Conservation (phyloP, 64 coral and sea anemone genomes). For the Platygyra sinensis region DNA sequence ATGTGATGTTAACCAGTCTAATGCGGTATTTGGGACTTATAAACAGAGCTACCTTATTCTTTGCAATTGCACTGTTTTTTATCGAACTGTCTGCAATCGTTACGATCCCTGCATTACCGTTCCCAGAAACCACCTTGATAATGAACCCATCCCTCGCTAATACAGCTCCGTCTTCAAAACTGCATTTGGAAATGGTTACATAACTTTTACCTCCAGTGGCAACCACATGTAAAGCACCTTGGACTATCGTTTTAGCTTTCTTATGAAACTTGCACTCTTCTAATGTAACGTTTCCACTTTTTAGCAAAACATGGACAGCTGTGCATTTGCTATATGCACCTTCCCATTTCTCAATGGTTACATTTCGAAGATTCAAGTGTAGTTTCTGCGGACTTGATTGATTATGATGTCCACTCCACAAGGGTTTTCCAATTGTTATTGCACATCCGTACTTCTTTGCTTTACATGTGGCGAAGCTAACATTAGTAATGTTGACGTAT, state of each 20-base stretch:
- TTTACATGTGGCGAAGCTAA: neutral
- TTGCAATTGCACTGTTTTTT: neutral
- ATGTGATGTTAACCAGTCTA: neutral
- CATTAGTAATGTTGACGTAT: neutral
- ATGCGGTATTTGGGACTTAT: conserved; percentile 34
- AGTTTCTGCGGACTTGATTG: neutral
- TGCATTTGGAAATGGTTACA: conserved; percentile 1
- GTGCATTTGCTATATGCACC: neutral
- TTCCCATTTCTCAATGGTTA: neutral
- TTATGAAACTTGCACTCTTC: neutral
- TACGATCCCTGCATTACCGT: neutral
- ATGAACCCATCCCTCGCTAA: neutral
- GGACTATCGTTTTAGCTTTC: neutral
- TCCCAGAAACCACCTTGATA: neutral
- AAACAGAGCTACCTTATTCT: neutral
- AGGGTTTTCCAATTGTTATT: neutral
- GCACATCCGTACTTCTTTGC: neutral
- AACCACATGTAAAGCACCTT: neutral
- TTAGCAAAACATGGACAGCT: neutral
- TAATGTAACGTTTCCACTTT: neutral
- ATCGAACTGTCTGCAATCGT: neutral
- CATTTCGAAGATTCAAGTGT: neutral
- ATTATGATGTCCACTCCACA: no score
- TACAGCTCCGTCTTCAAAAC: neutral
- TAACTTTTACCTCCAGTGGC: neutral